Evolutionary conservation across 1,140 invertebrate species (phyloP), one percentile per base, ranked within the genome.

Genomic region (Camponotus vicinus): DNA sequence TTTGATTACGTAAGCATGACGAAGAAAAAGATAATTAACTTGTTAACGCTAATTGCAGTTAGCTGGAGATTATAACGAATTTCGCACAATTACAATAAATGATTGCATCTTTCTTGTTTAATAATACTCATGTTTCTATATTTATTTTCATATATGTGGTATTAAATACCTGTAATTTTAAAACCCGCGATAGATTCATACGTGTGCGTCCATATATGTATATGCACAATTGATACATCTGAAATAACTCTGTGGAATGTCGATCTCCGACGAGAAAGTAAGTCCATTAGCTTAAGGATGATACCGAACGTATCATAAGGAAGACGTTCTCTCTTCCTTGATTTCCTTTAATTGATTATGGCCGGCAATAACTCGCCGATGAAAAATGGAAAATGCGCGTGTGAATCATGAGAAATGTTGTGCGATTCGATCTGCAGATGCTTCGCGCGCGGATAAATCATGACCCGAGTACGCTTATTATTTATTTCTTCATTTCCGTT

Each of bases 401-500:
- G 21, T 82, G 55, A 73, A 73, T 82, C 57, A 82, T 45, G 79
- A 82, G 52, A 73, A 73, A 73, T 73, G 37, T 59, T 73, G 15
- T 52, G 79, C 79, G 67, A 73, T 61, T 82, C 18, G 52, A 73
- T 82, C 67, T 45, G 52, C 79, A 40, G 40, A 1, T 37, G 52
- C 79, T 61, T 82, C 40, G 52, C 4, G 37, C 67, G n/a, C 40
- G 52, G 67, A 82, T 82, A 82, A 82, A 73, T 73, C 27, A 73
- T 34, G 79, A 71, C 27, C 42, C 9, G 21, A 42, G 78, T 52
- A 27, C 37, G 67, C 55, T 82, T 82, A 82, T 82, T 82, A 82
- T 82, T 82, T 82, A 82, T 73, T 82, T 82, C 55, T 82, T 82
- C 40, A 82, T 73, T 82, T 82, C 40, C 55, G 79, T 63, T 82